Percentiles rank a stretch among this genome's conserved stretches.
Evolutionary conservation across 2,797 vertebrate genomes (phyloP).

Genomic region (Acanthornis magna): DNA sequence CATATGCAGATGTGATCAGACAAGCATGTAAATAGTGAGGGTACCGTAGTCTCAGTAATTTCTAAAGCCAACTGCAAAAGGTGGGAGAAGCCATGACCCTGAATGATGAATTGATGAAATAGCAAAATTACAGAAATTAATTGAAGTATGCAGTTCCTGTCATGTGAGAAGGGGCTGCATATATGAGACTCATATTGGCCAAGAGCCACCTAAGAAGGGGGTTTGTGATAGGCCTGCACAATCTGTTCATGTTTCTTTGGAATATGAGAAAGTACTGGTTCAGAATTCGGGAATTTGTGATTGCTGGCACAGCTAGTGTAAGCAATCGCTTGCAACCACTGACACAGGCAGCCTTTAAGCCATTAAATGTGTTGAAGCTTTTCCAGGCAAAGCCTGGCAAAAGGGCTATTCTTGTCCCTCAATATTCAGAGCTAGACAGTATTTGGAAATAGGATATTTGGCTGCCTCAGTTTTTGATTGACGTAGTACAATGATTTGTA

Average conservation of each 20-base stretch:
- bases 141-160: not conserved
- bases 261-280: not conserved
- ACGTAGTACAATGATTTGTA: not conserved
- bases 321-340: not conserved
- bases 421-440: not conserved
- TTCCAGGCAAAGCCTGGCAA: not conserved
- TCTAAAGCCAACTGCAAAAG: not conserved
- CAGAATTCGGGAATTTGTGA: not conserved
- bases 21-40: not conserved
- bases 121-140: not conserved
- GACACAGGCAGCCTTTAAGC: not conserved
- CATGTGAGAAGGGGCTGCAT: not conserved
- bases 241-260: not conserved
- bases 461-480: not conserved
- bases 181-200: not conserved
- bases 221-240: not conserved
- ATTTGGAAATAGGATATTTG: not conserved
- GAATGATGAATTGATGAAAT: not conserved
- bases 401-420: not conserved
- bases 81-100: not conserved
- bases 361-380: not conserved
- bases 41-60: not conserved
- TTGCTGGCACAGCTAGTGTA: not conserved
- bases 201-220: not conserved
- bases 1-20: not conserved